Evolutionary conservation across 2,113 vertebrate genomes (phyloP).

Genomic region (Raja brachyura): DNA sequence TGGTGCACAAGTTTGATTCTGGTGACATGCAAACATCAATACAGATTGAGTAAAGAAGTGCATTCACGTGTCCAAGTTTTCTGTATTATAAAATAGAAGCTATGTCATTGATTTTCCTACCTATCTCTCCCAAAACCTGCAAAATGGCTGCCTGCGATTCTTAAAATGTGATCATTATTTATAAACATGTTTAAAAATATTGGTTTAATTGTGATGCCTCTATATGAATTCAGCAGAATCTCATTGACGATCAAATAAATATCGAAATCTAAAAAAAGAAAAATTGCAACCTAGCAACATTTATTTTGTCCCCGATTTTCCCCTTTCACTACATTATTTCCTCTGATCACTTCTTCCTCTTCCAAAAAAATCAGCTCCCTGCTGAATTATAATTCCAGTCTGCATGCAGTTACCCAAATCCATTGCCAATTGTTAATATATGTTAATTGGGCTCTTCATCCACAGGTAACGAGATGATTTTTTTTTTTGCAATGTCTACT

Average conservation of each 20-base stretch:
- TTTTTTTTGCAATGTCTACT: background rate
- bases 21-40: conserved; percentile 1
- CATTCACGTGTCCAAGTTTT: background rate
- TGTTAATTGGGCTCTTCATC: background rate
- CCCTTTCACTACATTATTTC: background rate
- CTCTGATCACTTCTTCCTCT: background rate
- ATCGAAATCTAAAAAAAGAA: background rate
- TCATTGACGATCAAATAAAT: background rate
- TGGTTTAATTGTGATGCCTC: background rate
- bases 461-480: background rate
- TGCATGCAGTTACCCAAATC: background rate
- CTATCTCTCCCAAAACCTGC: background rate
- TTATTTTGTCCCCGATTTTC: background rate
- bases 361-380: background rate
- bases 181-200: background rate
- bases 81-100: background rate
- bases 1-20: background rate
- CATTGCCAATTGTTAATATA: background rate
- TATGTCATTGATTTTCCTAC: background rate
- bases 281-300: background rate
- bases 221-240: background rate
- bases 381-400: background rate
- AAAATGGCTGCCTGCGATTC: too few species aligned
- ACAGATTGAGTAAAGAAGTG: background rate
- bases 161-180: background rate